Percentiles rank a stretch among this genome's conserved stretches.
These are phyloP conservation scores for Volucella bombylans DNA, from an alignment of 2,888 invertebrate species.

Conservation along the genomic window DNA sequence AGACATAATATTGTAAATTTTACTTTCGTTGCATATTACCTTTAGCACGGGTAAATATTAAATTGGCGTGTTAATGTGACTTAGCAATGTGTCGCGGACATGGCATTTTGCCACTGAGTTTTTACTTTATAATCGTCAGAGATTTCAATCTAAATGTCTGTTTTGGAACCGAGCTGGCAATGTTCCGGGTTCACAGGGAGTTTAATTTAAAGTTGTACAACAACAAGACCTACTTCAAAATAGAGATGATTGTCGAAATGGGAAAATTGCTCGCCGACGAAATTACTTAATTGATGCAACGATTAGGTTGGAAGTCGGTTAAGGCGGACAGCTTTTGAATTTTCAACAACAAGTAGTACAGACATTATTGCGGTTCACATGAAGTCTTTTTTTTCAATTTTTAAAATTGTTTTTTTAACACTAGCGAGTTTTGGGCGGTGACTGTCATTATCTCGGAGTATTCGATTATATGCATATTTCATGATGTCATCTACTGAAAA, in stretches of 20 bases:
- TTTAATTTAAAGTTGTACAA: neutral
- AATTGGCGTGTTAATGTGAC: constrained; percentile 16
- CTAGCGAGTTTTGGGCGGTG: too few species aligned
- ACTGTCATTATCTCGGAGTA: too few species aligned
- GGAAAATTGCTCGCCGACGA: neutral
- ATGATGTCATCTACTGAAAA: too few species aligned
- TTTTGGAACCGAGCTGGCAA: neutral
- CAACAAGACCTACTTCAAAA: neutral
- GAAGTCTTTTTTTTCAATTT: too few species aligned
- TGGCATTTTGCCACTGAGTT: constrained; percentile 9
- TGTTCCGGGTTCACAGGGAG: constrained; percentile 10
- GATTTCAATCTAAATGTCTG: neutral
- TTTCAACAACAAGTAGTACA: too few species aligned
- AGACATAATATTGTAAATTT: neutral
- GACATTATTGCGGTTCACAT: too few species aligned
- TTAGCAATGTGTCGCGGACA: neutral
- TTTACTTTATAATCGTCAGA: neutral
- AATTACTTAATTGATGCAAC: constrained; percentile 5
- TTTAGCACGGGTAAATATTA: neutral
- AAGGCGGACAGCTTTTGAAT: neutral
- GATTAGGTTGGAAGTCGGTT: constrained; percentile 1
- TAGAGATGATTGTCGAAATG: neutral
- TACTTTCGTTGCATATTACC: constrained; percentile 25
- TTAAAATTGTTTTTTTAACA: too few species aligned
- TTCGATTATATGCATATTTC: too few species aligned